Conservation (phyloP, 2,888 invertebrate species). For the Phalangium opilio region DNA sequence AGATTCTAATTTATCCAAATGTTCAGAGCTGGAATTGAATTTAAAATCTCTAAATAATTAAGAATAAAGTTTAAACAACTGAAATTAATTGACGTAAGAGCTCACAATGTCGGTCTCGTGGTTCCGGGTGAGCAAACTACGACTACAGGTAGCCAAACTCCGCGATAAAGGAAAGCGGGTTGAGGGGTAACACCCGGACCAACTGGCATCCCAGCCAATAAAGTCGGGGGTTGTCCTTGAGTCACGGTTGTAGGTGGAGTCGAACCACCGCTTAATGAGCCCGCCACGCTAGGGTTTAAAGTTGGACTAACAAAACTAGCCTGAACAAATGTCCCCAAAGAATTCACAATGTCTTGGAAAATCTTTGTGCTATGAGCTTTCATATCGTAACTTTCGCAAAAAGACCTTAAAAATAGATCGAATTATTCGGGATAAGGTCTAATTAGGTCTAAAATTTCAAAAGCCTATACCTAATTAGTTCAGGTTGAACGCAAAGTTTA, state of each 20-base stretch:
- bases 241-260: conserved; percentile 24
- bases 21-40: conserved; percentile 51
- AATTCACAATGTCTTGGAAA: conserved; percentile 83
- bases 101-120: conserved; percentile 81
- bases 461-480: conserved; percentile 46
- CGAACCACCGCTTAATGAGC: conserved; percentile 7
- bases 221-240: conserved; percentile 46
- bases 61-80: conserved; percentile 2
- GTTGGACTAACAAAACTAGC: conserved; percentile 42
- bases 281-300: conserved; percentile 5
- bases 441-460: too few species aligned
- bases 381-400: conserved; percentile 90
- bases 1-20: conserved; percentile 88
- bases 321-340: conserved; percentile 83
- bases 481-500: conserved; percentile 78
- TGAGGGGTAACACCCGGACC: conserved; percentile 71
- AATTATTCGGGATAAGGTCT: neutral
- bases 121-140: conserved; percentile 68
- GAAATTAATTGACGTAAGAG: conserved; percentile 30
- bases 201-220: conserved; percentile 46
- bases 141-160: conserved; percentile 79
- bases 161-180: conserved; percentile 81
- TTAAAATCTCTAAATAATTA: neutral
- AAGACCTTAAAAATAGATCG: conserved; percentile 39
- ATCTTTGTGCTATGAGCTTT: conserved; percentile 49